Percentiles rank a stretch among this genome's conserved stretches.
These are phyloP conservation scores for Spicauda simplicius DNA, from an alignment of 2,888 invertebrate genomes.

Conservation along the genomic window DNA sequence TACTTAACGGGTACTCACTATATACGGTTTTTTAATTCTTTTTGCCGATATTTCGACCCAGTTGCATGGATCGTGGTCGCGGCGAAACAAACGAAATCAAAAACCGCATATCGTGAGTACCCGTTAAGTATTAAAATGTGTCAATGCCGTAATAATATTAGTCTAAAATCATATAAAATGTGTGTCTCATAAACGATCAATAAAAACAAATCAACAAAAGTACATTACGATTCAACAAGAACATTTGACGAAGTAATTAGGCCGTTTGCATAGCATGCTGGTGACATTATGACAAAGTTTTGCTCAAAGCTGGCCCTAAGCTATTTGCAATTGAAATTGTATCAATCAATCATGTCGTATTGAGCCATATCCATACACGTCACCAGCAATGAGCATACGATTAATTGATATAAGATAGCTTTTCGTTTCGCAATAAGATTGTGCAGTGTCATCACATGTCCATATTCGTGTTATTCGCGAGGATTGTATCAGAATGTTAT, in stretches of 20 bases:
- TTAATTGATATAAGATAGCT: conserved; percentile 19
- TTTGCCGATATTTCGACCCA: too few species aligned
- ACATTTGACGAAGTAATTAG: not conserved
- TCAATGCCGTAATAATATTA: too few species aligned
- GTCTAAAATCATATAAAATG: not conserved
- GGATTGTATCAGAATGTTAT: not conserved
- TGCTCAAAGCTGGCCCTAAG: conserved; percentile 15
- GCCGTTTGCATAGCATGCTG: conserved; percentile 1
- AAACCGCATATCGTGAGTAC: too few species aligned
- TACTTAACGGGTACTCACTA: too few species aligned
- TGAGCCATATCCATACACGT: conserved; percentile 14
- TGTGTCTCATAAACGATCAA: not conserved
- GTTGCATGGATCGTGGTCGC: too few species aligned
- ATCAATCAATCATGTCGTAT: conserved; percentile 28
- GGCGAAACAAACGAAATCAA: too few species aligned
- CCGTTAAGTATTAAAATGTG: too few species aligned
- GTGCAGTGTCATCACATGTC: not conserved
- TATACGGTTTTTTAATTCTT: too few species aligned
- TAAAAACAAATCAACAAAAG: not conserved
- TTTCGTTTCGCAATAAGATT: conserved; percentile 9
- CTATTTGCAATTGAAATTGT: conserved; percentile 29
- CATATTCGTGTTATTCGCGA: not conserved
- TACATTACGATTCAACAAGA: not conserved
- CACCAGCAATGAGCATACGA: conserved; percentile 15
- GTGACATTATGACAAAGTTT: conserved; percentile 11